Percentiles rank a stretch among this genome's conserved stretches.
phyloP scores from a whole-genome alignment of 2,888 invertebrate species.

The Brachylomia viminalis region DNA sequence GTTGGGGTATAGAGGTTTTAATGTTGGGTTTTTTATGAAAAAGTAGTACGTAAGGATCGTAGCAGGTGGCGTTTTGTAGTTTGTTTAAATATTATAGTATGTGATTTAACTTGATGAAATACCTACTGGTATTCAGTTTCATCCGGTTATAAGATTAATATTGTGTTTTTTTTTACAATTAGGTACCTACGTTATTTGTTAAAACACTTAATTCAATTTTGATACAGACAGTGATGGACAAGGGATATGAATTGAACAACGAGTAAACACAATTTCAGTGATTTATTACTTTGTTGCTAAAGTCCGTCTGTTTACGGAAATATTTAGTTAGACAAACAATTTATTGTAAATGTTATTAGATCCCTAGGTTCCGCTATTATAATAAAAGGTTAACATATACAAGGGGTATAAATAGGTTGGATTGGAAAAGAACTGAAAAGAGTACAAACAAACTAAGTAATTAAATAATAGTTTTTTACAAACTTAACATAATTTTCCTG shows the following conservation, averaged over 20 bases:
- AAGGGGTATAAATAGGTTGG: not conserved
- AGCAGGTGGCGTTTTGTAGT: no score
- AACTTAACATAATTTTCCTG: not conserved
- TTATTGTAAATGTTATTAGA: not conserved
- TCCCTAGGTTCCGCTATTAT: not conserved
- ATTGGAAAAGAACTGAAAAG: not conserved
- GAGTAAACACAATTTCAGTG: no score
- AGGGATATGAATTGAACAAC: not conserved
- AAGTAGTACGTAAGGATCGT: no score
- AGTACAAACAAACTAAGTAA: no score
- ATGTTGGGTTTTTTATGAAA: no score
- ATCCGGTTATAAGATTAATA: not conserved
- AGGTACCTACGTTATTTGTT: no score
- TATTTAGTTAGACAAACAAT: not conserved
- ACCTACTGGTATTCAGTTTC: not conserved
- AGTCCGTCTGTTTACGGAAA: not conserved
- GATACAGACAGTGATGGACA: not conserved
- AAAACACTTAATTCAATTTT: not conserved
- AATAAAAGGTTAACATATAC: not conserved
- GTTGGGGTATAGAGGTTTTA: conserved; percentile 2
- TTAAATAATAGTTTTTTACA: not conserved
- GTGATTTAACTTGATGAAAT: not conserved
- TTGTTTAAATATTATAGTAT: no score
- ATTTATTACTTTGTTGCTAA: not conserved
- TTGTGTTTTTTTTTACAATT: no score